Evolutionary conservation across 2,113 vertebrate species (phyloP), one percentile per base, ranked within the genome.

Genomic region (Platysternon megacephalum): DNA sequence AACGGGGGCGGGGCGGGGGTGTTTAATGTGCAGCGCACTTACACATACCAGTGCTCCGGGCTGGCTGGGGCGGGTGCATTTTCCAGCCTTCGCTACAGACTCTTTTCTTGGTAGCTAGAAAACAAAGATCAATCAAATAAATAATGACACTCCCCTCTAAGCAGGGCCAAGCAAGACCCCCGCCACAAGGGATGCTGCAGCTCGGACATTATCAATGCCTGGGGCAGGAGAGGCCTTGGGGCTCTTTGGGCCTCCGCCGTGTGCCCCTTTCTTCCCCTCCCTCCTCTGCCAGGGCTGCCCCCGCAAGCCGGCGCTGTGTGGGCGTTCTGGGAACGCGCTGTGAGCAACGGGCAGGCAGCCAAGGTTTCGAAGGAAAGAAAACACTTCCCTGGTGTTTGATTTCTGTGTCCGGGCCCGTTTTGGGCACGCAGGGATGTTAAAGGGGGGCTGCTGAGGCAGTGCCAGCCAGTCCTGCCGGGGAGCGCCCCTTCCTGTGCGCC

Each of bases 291-390:
- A 80, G 32, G 8, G 4, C 87, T 97, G 91, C 90, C 95, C 48
- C 92, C 88, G 88, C 94, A 91, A 80, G 91, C 83, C 80, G 8
- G 52, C 7, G 8, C 8, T 22, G 96, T n/a, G 97, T 97, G 96
- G 96, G 97, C 88, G 94, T 95, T 88, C 91, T 96, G 93, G 94
- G 96, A 96, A 92, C 8, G 0, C 0, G 10, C 91, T 94, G 93
- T 5, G 88, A 95, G 94, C 87, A 95, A 88, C 44, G 87, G 97
- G 97, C 97, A 93, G 95, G 91, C 80, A 83, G 97, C 97, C 97
- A 97, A 96, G 78, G 87, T 93, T 88, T 80, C 93, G 26, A 1
- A 89, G 0, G n/a, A 94, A 97, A 93, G 94, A 93, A 97, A 97
- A 96, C 95, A 0, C 96, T 97, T 97, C 95, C 93, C 96, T 97